These are phyloP conservation scores for Squalus acanthias DNA, from an alignment of 2,797 vertebrate genomes.

Conservation along the genomic window DNA sequence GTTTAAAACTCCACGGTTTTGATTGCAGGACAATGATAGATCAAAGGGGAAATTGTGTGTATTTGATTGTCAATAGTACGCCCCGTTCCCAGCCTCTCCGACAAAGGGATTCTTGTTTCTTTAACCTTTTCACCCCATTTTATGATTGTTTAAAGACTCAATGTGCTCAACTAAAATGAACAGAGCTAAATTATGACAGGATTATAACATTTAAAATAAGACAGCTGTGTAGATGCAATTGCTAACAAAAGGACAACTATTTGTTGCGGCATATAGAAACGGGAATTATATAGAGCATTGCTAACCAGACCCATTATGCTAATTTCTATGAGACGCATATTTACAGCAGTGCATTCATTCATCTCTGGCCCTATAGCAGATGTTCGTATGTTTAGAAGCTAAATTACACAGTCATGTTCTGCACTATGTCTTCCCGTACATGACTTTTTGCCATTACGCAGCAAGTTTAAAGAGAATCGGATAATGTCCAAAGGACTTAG, in stretches of 20 bases:
- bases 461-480: neutral
- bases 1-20: neutral
- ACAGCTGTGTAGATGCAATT: neutral
- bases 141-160: neutral
- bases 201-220: slow-evolving; percentile 11
- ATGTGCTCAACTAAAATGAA: neutral
- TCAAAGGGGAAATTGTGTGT: neutral
- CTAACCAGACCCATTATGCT: neutral
- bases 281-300: neutral
- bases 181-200: slow-evolving; percentile 22
- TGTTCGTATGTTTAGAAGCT: neutral
- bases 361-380: slow-evolving; percentile 1
- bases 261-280: slow-evolving; percentile 4
- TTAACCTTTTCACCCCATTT: neutral
- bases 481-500: neutral
- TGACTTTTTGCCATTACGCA: neutral
- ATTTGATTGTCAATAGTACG: neutral
- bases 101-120: neutral
- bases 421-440: neutral
- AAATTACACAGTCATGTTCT: slow-evolving; percentile 12
- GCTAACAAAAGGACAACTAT: neutral
- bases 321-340: neutral
- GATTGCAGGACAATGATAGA: neutral
- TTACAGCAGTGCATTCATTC: slow-evolving; percentile 24
- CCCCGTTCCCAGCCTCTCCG: neutral